Evolutionary conservation across 2,888 invertebrate genomes (phyloP), one percentile per base, ranked within the genome.

Genomic region (Galerucella calmariensis): DNA sequence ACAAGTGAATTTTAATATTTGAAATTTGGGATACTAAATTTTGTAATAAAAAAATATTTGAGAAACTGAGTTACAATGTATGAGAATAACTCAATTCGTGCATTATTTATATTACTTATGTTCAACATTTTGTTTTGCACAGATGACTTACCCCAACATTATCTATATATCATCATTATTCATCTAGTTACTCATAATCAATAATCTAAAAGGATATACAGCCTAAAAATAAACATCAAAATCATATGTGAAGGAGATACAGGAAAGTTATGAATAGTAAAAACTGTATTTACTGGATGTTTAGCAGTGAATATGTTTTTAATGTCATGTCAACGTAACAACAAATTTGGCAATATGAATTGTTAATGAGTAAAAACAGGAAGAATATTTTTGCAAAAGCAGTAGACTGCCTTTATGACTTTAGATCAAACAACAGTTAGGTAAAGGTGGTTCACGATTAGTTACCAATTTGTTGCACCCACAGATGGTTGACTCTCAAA

Each of bases 401-500:
- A 20, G 65, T 24, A 53, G 51, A 24, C n/a, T 27, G 14, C 11
- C 66, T 51, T 53, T 65, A 67, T 69, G 44, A 72, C 67, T 72
- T 67, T 69, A 51, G 70, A 71, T 71, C 44, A 71, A 74, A 71
- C 68, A 69, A 67, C 62, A 70, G 69, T 69, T 67, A 56, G 16
- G 20, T 56, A 69, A 67, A 69, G 65, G 27, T 69, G 46, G 58
- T 66, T 69, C 24, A 63, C 41, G 56, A 72, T 27, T 53, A 66
- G 69, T 72, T 58, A 66, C 59, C 24, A 69, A 72, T 75, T 78
- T 72, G 80, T 80, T 79, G 80, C 81, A 84, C 82, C 85, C 86
- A 86, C 87, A 87, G 86, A 86, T 87, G 87, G 85, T 86, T 82
- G 81, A 82, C 83, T 83, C 83, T 83, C 79, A 78, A 85, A 86